phyloP scores from a whole-genome alignment of 2,888 invertebrate species.

The Agriopis leucophaearia region DNA sequence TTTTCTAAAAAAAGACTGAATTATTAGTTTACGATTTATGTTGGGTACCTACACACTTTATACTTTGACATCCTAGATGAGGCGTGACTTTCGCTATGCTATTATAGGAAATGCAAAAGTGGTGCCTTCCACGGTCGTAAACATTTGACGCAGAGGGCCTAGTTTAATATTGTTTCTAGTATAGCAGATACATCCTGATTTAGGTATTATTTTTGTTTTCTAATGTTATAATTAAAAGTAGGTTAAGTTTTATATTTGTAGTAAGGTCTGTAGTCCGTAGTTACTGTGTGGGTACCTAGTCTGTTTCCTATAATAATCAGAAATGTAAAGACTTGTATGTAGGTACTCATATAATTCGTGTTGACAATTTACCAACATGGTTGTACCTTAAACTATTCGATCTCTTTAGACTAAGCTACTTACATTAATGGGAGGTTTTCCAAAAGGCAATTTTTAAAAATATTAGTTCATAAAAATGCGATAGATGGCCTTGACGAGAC shows the following conservation, averaged over 20 bases:
- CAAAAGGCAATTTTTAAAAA: no score
- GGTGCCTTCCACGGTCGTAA: no score
- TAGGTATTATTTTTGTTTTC: not conserved
- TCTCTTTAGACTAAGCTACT: not conserved
- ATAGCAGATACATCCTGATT: not conserved
- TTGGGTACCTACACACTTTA: not conserved
- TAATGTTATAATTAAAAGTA: not conserved
- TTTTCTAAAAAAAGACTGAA: conserved; percentile 2
- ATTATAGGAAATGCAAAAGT: no score
- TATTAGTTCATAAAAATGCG: no score
- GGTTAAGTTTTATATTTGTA: not conserved
- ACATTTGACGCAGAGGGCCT: no score
- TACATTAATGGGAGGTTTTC: no score
- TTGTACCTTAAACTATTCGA: not conserved
- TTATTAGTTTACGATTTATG: not conserved
- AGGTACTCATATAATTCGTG: not conserved
- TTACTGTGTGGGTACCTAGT: conserved; percentile 2
- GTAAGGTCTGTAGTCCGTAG: not conserved
- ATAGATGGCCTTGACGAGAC: no score
- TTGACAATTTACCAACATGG: not conserved
- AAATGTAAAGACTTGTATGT: not conserved
- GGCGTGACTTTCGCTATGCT: no score
- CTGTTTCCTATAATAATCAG: not conserved
- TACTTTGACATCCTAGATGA: no score
- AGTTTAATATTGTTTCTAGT: not conserved